Evolutionary conservation across 2,888 invertebrate species (phyloP).

Genomic region (Lumbricus terrestris): DNA sequence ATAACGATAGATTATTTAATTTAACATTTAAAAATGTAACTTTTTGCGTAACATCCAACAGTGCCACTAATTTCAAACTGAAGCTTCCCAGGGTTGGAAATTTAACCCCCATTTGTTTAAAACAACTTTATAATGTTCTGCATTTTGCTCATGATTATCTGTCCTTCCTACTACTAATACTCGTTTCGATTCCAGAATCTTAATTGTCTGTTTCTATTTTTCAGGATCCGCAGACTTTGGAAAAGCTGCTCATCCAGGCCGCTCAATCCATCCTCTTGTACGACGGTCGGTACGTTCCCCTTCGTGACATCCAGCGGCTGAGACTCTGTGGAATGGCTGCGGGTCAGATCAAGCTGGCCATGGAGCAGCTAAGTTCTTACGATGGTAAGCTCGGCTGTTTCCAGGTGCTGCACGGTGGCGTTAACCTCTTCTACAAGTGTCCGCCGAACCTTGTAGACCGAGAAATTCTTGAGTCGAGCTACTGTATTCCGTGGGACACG

Average conservation of each 20-base stretch:
- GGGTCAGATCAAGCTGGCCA: conserved; percentile 22
- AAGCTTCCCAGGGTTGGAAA: too few species aligned
- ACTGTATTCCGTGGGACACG: conserved; percentile 17
- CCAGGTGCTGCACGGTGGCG: conserved; percentile 27
- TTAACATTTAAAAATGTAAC: too few species aligned
- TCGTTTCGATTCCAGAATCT: not conserved
- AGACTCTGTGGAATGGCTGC: conserved; percentile 27
- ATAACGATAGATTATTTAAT: too few species aligned
- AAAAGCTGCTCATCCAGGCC: not conserved
- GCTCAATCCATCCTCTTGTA: conserved; percentile 29
- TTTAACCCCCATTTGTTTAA: too few species aligned
- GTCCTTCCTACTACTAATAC: not conserved
- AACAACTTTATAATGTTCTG: not conserved
- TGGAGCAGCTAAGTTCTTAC: conserved; percentile 24
- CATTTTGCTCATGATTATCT: not conserved
- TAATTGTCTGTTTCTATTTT: not conserved
- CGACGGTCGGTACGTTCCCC: conserved; percentile 30
- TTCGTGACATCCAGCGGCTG: conserved; percentile 32
- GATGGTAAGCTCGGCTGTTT: conserved; percentile 27
- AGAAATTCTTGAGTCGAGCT: conserved; percentile 5
- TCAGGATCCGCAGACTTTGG: not conserved
- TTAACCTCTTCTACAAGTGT: conserved; percentile 32
- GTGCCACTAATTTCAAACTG: too few species aligned
- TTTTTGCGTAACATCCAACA: too few species aligned
- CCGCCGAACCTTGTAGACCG: conserved; percentile 28